A percentile compares a stretch with the other conserved stretches of the same genome.
These are phyloP conservation scores for Hydrochoerus hydrochaeris DNA, from an alignment of 2,113 vertebrate species.

Conservation along the genomic window DNA sequence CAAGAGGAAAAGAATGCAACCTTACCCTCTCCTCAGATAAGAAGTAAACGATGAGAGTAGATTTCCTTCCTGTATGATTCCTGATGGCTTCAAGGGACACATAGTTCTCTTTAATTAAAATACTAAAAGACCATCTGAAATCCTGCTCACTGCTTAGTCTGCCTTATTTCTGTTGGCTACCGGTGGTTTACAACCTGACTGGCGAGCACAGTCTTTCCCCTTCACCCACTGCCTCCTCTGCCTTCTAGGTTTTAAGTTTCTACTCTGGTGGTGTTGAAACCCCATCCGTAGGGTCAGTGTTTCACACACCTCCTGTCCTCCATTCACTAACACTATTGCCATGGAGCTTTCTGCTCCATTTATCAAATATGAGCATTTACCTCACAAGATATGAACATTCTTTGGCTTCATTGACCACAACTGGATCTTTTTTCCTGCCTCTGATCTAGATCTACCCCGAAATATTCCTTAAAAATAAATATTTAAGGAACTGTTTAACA, in stretches of 20 bases:
- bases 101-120: neutral
- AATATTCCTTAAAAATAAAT: neutral
- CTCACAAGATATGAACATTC: neutral
- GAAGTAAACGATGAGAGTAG: neutral
- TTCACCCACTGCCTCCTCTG: neutral
- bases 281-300: neutral
- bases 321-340: rapidly evolving
- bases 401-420: neutral
- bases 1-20: neutral
- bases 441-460: neutral
- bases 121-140: neutral
- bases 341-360: neutral
- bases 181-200: neutral
- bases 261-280: neutral
- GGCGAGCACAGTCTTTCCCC: neutral
- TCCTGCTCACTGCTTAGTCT: neutral
- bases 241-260: neutral
- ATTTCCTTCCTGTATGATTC: neutral
- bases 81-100: neutral
- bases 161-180: neutral
- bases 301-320: rapidly evolving
- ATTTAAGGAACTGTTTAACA: neutral
- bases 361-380: neutral
- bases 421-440: neutral
- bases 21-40: neutral